These are phyloP conservation scores for Pollenia griseotomentosa DNA, from an alignment of 2,888 invertebrate species.

Conservation along the genomic window DNA sequence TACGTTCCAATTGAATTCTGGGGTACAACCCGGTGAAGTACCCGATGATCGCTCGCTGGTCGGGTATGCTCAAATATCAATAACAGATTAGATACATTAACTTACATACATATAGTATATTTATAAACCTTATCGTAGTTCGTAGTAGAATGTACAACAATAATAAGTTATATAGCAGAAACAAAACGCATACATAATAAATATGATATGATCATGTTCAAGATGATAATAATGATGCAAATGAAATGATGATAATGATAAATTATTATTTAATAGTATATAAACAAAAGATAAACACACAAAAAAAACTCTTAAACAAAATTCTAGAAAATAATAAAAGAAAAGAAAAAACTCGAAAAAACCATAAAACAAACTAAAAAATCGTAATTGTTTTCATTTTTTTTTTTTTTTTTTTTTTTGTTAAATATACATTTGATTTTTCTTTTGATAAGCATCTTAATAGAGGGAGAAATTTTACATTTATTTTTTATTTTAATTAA, in stretches of 20 bases:
- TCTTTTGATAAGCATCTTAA: neutral
- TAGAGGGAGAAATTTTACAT: neutral
- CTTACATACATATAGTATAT: constrained; percentile 50
- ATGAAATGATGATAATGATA: constrained; percentile 47
- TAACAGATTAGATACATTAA: constrained; percentile 85
- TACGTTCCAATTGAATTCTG: constrained; percentile 94
- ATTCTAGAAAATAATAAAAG: constrained; percentile 54
- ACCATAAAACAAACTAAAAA: neutral
- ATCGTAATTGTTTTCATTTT: neutral
- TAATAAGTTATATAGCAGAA: constrained; percentile 55
- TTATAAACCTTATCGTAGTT: constrained; percentile 58
- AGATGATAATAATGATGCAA: constrained; percentile 35
- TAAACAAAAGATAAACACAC: constrained; percentile 25
- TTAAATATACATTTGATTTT: neutral
- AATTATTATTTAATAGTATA: constrained; percentile 57
- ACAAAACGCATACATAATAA: constrained; percentile 27
- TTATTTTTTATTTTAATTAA: neutral
- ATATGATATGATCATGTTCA: constrained; percentile 51
- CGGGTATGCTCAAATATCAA: constrained; percentile 98
- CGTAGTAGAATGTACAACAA: constrained; percentile 57
- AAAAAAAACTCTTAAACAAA: constrained; percentile 54
- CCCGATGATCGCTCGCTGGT: constrained; percentile 97
- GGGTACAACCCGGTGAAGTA: constrained; percentile 89
- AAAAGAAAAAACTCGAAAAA: constrained; percentile 29
- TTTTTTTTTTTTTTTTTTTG: constrained; percentile 26